Conservation (phyloP, 2,113 vertebrate species). For the Candoia aspera region DNA sequence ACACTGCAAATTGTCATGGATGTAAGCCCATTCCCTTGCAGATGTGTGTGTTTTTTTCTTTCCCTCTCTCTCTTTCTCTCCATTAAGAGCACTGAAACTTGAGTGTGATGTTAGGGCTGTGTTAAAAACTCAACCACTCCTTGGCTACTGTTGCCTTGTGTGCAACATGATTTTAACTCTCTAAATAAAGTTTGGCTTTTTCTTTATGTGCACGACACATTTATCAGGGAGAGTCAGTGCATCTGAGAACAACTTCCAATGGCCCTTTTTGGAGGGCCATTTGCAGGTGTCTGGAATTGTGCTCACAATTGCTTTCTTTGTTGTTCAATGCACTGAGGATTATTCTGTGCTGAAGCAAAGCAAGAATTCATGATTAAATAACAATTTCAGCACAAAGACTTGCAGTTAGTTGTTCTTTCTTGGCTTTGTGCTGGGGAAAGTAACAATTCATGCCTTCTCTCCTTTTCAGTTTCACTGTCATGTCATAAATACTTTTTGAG, state of each 20-base stretch:
- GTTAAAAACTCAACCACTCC: neutral
- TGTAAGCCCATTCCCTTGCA: neutral
- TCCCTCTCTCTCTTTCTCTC: neutral
- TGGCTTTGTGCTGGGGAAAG: constrained; percentile 52
- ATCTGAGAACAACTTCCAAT: constrained; percentile 42
- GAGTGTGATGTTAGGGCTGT: neutral
- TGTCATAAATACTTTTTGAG: constrained; percentile 42
- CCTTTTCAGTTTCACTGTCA: constrained; percentile 44
- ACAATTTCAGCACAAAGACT: constrained; percentile 48
- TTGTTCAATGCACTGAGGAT: constrained; percentile 47
- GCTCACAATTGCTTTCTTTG: constrained; percentile 46
- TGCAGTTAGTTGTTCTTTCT: constrained; percentile 46
- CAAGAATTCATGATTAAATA: constrained; percentile 57
- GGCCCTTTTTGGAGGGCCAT: constrained; percentile 43
- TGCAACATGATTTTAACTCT: constrained; percentile 24
- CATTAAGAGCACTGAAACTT: constrained; percentile 7
- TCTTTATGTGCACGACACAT: neutral
- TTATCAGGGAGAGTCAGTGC: neutral
- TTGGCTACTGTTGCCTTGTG: neutral
- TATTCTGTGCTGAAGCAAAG: constrained; percentile 55
- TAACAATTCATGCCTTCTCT: constrained; percentile 13
- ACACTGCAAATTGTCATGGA: neutral
- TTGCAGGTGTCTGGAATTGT: constrained; percentile 47
- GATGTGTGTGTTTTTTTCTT: neutral
- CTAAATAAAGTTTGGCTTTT: neutral